phyloP scores from a whole-genome alignment of 2,797 vertebrate genomes.

The Tapirus indicus region DNA sequence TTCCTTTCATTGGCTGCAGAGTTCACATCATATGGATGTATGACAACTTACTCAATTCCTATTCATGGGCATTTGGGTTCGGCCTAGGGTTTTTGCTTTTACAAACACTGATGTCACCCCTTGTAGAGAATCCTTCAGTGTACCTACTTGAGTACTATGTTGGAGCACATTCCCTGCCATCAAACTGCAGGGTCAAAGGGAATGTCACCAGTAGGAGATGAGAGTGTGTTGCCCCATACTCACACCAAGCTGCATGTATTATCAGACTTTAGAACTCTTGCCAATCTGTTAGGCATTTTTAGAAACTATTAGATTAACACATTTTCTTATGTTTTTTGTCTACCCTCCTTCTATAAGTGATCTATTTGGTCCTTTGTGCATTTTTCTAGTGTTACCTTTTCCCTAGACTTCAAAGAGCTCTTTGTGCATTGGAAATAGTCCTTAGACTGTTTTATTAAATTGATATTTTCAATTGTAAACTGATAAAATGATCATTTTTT shows the following conservation, averaged over 20 bases:
- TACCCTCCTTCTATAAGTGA: neutral
- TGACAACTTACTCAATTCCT: neutral
- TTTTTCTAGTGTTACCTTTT: neutral
- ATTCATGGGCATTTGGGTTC: neutral
- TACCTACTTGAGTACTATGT: neutral
- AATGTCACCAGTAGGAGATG: neutral
- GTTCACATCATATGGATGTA: neutral
- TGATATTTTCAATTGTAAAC: neutral
- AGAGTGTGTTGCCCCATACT: neutral
- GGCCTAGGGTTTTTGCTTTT: neutral
- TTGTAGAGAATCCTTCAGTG: neutral
- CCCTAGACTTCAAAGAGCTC: conserved; percentile 13
- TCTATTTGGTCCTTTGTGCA: neutral
- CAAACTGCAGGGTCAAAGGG: neutral
- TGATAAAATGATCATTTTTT: neutral
- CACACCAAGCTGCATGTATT: neutral
- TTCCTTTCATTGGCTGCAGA: neutral
- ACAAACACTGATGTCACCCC: neutral
- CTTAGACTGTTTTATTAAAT: neutral
- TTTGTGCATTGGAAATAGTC: neutral
- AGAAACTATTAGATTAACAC: conserved; percentile 27
- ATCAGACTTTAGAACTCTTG: neutral
- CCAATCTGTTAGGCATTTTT: neutral
- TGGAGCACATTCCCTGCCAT: neutral
- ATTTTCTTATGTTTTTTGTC: neutral